These are phyloP conservation scores for Leucoptera coffeella DNA, from an alignment of 2,888 invertebrate genomes.

Conservation along the genomic window DNA sequence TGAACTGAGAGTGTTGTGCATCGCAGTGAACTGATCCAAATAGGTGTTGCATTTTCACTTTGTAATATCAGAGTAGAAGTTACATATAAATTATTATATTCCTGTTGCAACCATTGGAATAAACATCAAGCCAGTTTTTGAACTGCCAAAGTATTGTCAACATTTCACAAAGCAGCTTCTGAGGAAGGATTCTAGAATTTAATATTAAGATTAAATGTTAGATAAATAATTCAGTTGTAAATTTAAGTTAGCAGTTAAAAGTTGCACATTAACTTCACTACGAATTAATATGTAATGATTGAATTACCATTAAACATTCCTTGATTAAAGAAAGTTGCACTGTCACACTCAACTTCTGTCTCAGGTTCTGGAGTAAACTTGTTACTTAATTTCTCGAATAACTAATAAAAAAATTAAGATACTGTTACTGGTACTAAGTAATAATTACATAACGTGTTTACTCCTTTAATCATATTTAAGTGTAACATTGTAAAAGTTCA, in stretches of 20 bases:
- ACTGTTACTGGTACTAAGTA: no score
- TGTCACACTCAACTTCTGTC: no score
- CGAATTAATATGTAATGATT: conserved; percentile 50
- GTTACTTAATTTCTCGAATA: no score
- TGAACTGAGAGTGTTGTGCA: conserved; percentile 22
- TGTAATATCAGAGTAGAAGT: conserved; percentile 22
- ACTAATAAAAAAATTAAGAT: no score
- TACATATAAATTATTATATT: no score
- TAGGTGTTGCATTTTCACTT: conserved; percentile 3
- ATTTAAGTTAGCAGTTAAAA: conserved; percentile 50
- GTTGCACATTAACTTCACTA: conserved; percentile 44
- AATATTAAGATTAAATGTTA: conserved; percentile 38
- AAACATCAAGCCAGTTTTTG: conserved; percentile 33
- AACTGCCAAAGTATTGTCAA: conserved; percentile 50
- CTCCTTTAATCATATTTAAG: no score
- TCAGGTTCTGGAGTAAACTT: no score
- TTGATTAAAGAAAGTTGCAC: no score
- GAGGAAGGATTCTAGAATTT: conserved; percentile 32
- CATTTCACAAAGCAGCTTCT: conserved; percentile 39
- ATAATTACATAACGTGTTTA: no score
- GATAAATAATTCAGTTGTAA: conserved; percentile 48
- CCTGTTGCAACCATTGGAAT: conserved; percentile 40
- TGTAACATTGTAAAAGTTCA: conserved; percentile 46
- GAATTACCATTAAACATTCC: conserved; percentile 52
- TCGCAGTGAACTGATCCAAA: conserved; percentile 38